phyloP scores from a whole-genome alignment of 2,113 vertebrate genomes.

The Procavia capensis region DNA sequence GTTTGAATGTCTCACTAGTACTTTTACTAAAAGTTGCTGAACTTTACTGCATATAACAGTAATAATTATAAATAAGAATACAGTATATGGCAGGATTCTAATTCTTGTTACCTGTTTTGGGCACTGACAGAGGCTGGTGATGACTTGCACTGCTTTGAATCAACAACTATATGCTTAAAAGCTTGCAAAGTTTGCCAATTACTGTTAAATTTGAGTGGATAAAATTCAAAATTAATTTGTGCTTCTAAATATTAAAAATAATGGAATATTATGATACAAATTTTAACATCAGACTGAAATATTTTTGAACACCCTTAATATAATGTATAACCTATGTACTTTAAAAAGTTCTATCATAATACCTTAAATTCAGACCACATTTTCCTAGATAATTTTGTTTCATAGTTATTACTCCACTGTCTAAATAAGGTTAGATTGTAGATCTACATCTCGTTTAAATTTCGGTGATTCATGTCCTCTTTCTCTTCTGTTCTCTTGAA shows the following conservation, averaged over 20 bases:
- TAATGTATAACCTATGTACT: background rate
- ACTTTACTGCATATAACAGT: background rate
- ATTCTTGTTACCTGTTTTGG: constrained; percentile 42
- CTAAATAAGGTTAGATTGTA: background rate
- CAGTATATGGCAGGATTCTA: background rate
- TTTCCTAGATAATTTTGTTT: background rate
- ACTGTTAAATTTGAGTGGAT: constrained; percentile 76
- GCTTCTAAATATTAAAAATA: constrained; percentile 65
- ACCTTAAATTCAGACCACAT: background rate
- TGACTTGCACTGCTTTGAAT: constrained; percentile 64
- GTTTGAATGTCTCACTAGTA: background rate
- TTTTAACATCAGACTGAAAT: constrained; percentile 49
- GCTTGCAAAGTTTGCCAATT: constrained; percentile 56
- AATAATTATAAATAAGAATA: constrained; percentile 34
- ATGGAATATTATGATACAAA: background rate
- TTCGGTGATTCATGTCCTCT: background rate
- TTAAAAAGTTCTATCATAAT: background rate
- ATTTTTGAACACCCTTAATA: constrained; percentile 34
- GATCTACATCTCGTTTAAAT: background rate
- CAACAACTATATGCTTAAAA: constrained; percentile 63
- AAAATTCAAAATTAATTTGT: constrained; percentile 71
- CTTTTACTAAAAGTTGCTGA: background rate
- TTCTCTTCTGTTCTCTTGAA: background rate
- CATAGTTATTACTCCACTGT: background rate
- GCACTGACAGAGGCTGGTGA: constrained; percentile 36